Base-by-base conservation (phyloP, 1,140 invertebrate genomes). In the Anoplophora glabripennis region DNA sequence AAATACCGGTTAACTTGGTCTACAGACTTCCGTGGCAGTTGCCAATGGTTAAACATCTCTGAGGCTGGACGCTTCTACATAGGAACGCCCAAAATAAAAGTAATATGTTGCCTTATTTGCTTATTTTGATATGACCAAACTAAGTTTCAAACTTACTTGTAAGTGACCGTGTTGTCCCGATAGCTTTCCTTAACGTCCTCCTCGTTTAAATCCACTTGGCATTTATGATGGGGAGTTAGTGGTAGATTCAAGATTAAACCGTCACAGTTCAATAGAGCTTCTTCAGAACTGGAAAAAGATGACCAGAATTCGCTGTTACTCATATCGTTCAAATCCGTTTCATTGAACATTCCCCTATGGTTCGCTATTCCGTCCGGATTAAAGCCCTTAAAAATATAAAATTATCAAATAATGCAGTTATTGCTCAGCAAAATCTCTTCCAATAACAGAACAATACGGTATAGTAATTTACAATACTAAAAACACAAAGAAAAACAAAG, bases 271-370 rank as follows among this genome's bases (percentile, higher is more conserved):
- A 89, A 72, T 1, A 91, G 74, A 1, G 86, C 83, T 68, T 90
- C 89, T 67, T 90, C 89, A 37, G 86, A 88, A 63, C 83, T 86
- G 11, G 86, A 89, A 75, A 89, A 90, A 0, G 87, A 89, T 0
- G 88, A 89, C 84, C 86, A 89, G 69, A 88, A 88, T 71, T 91
- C 88, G 0, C 87, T 89, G 61, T 87, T 84, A 53, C 84, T 85
- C 73, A 82, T 82, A 63, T 88, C 86, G 61, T 86, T 82, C 5
- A 80, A 65, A 0, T 79, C 82, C 0, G 83, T 85, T 66, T 87
- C 81, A 67, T 84, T 85, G 1, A 87, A 68, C 3, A 74, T 74
- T 0, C 79, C 79, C 58, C 83, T 79, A 63, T 86, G 79, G 35
- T 86, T 83, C 1, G 84, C 85, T 52, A 82, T 84, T 2, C 83